Evolutionary conservation across 2,113 vertebrate genomes (phyloP), one percentile per base, ranked within the genome.

Genomic region (Catharus fuscescens): DNA sequence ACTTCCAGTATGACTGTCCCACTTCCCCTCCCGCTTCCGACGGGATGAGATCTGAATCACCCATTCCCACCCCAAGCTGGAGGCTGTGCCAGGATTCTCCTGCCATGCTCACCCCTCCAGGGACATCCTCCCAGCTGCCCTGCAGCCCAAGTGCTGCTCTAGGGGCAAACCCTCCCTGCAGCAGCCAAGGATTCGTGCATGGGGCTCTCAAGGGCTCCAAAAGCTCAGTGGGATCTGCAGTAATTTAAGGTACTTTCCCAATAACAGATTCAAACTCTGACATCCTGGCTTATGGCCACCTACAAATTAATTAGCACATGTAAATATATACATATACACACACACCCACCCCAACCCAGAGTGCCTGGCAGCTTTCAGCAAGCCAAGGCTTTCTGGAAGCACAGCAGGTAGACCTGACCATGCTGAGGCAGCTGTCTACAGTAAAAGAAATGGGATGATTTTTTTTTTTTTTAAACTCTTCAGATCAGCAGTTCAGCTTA

Each of bases 221-320:
- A 80, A 78, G 53, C 38, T 85, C 24, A 0, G 19, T 6, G 14
- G 62, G 65, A 85, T 72, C 74, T 9, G 59, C 31, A 73, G 79
- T 60, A 93, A 56, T 84, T 80, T 45, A 66, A 66, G 92, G 91
- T 80, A 80, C 86, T 90, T 96, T 95, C 95, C 91, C 60, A 70
- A 25, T 34, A 88, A 86, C 13, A 1, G 71, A 77, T 57, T 72
- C 29, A 11, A 38, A 44, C 50, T 70, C 4, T 14, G 86, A 42
- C 72, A 77, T 18, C 57, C 60, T 86, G 84, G 76, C 69, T 84
- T 40, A 40, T 5, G 4, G 71, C 82, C 90, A 71, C 16, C 34
- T 34, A 59, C 45, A 54, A 65, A 62, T 53, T 73, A 83, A 90
- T 77, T 54, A 79, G 42, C 54, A 57, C 54, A 44, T 24, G 13